Base-by-base conservation (phyloP, 1,140 invertebrate species). In the Calycopis cecrops region DNA sequence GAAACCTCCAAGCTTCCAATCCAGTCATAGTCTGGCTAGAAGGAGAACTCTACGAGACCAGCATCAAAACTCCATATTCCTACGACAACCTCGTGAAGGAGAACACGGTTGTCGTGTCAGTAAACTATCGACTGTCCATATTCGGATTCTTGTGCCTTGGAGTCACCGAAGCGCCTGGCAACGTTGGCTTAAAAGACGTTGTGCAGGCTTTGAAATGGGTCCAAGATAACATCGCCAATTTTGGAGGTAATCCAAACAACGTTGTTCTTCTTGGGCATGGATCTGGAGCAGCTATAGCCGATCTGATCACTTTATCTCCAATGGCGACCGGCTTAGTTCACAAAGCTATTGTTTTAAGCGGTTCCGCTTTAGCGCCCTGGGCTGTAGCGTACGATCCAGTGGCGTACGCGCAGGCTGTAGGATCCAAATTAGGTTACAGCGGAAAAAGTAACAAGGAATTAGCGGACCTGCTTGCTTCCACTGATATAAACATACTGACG, bases 301-400 rank as follows among this genome's bases (percentile, higher is more conserved):
- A 91, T 50, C 80, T 93, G 52, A 91, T 94, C 57, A 83, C 93
- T 9, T 57, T 95, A 1, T 91, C 91, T 9, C 89, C 91, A 12
- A 76, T 89, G 73, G 85, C 89, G 0, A 66, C 71, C 67, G 85
- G 84, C 9, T 75, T 92, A 4, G 87, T 91, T 14, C 91, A 92
- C 52, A 85, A 89, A 62, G 90, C 85, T 14, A 77, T 89, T 33
- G 79, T 88, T 42, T 83, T 91, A 73, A 92, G 92, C 79, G 93
- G 93, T 4, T 91, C 91, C 6, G 90, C 90, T 11, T 71, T 93
- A 35, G 89, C 90, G 62, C 89, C 91, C 3, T 94, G 92, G 92
- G 90, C 92, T 9, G 81, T 92, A 0, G 78, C 91, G n/a, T 83
- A 88, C 38, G 81, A 91, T 51, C 89, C 91, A 0, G 59, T 87